Evolutionary conservation across 2,888 invertebrate species (phyloP).

Genomic region (Aphelenchoides bicaudatus): DNA sequence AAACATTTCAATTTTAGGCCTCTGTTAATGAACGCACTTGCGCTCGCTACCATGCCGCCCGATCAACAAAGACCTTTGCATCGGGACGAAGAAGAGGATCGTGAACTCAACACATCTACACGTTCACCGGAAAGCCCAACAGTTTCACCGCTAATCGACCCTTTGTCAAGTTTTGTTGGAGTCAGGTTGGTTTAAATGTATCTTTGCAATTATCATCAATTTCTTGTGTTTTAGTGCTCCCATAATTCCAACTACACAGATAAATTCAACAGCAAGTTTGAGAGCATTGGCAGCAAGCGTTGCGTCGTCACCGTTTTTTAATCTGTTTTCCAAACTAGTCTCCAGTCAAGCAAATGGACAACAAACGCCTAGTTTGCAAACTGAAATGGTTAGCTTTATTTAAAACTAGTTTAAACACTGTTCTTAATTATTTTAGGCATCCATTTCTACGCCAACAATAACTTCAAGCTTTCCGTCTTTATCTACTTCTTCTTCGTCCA

Average conservation of each 20-base stretch:
- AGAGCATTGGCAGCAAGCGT: neutral
- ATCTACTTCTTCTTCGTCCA: neutral
- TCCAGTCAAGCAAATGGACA: too few relatives aligned
- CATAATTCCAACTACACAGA: neutral
- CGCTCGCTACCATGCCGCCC: too few relatives aligned
- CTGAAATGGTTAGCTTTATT: neutral
- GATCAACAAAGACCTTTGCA: neutral
- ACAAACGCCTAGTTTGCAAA: too few relatives aligned
- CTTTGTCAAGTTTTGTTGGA: too few relatives aligned
- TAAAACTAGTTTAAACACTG: neutral
- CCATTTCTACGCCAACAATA: neutral
- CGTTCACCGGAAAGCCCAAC: conserved; percentile 7
- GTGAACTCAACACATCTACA: conserved; percentile 8
- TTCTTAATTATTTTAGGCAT: neutral
- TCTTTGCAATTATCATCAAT: too few relatives aligned
- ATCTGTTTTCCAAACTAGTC: conserved; percentile 6
- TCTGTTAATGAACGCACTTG: too few relatives aligned
- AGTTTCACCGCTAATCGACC: neutral
- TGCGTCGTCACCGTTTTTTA: conserved; percentile 11
- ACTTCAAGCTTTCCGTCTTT: neutral
- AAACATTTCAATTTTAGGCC: too few relatives aligned
- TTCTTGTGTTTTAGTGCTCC: too few relatives aligned
- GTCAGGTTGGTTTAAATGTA: too few relatives aligned
- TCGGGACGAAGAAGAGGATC: neutral
- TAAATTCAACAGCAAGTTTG: neutral